phyloP scores from a whole-genome alignment of 1,140 invertebrate species.

The Vollenhovia emeryi region DNA sequence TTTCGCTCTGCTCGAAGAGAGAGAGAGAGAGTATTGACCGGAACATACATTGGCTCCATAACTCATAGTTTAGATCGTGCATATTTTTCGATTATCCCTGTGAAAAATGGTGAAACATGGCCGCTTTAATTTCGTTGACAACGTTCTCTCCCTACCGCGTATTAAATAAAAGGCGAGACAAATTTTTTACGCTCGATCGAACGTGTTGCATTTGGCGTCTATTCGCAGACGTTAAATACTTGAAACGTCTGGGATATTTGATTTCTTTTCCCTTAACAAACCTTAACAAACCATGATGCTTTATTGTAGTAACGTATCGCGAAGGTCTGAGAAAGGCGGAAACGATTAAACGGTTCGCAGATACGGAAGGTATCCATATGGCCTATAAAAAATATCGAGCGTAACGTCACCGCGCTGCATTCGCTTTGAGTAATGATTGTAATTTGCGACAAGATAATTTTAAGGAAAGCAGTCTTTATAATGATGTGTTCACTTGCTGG shows the following conservation, averaged over 20 bases:
- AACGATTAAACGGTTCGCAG: slow-evolving; percentile 65
- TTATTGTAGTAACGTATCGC: neutral
- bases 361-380: slow-evolving; percentile 56
- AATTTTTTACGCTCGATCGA: neutral
- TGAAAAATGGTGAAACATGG: neutral
- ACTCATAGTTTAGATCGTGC: neutral
- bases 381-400: slow-evolving; percentile 56
- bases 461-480: slow-evolving; percentile 26
- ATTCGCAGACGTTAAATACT: neutral
- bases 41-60: neutral
- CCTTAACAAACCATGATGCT: neutral
- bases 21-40: neutral
- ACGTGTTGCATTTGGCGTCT: neutral
- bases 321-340: slow-evolving; percentile 16
- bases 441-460: slow-evolving; percentile 65
- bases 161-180: neutral
- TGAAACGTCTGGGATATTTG: neutral
- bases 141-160: too few relatives aligned
- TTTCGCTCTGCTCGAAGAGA: neutral
- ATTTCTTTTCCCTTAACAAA: slow-evolving; percentile 8
- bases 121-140: neutral
- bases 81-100: neutral
- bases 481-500: neutral
- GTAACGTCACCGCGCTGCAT: slow-evolving; percentile 7
- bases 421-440: slow-evolving; percentile 50